Base-by-base conservation (phyloP, 1,140 invertebrate species). In the Panagrolaimus sp. region DNA sequence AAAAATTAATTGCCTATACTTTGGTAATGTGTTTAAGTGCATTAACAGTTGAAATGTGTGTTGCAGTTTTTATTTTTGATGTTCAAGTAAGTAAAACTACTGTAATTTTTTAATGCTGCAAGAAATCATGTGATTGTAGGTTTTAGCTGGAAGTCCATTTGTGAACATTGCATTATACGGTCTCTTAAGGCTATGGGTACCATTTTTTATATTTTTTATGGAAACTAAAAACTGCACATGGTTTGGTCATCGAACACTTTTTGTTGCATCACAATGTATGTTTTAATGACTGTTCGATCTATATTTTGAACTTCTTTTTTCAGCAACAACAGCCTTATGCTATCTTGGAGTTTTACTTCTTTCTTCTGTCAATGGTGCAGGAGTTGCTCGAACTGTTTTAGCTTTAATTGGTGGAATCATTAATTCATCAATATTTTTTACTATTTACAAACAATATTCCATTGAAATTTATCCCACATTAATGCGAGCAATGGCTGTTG, bases 381-480 rank as follows among this genome's bases (percentile, higher is more conserved):
- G 51, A n/a, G 53, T 75, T 43, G n/a, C 73, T 14, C 76, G 77
- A 45, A 78, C 76, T 0, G 72, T 78, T 3, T 46, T 78, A 5
- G 68, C 76, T 1, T 43, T 76, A 38, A 27, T 76, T n/a, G 74
- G 74, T 13, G 74, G 76, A 11, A 69, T 76, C 14, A 61, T 76
- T 14, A 78, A 76, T 47, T 78, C 76, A 27, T 75, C 73, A 20
- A 78, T 76, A 43, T 76, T 76, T 69, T 76, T 76, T 46, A 76
- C 74, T 16, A 64, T 78, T 23, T 76, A 76, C 73, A 76, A 76
- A 53, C 74, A 76, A 45, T 76, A 78, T 77, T 62, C 69, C 27
- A 78, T 76, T 20, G 74, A 76, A 38, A 71, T 76, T 9, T 76
- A 78, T 57, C 74, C 74, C 0, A 76, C 74, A 14, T 65, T 78